phyloP scores from a whole-genome alignment of 2,888 invertebrate species.

The Synanthedon vespiformis region DNA sequence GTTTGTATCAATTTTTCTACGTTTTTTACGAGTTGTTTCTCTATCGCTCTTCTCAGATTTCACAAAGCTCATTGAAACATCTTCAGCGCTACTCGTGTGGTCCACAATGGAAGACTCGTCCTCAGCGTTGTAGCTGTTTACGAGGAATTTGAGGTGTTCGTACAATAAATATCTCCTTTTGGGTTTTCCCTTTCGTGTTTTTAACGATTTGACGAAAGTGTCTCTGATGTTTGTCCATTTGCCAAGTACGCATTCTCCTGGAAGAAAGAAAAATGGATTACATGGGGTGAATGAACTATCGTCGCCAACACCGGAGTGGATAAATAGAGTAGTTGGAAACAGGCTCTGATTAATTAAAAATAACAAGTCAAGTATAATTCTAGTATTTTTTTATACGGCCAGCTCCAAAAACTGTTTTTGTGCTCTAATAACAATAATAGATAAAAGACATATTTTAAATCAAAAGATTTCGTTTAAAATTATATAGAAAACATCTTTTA shows the following conservation, averaged over 20 bases:
- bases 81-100: neutral
- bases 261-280: constrained; percentile 3
- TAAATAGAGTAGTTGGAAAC: no score
- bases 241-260: constrained; percentile 42
- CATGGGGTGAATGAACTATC: no score
- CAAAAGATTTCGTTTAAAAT: no score
- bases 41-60: constrained; percentile 3
- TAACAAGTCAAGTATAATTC: no score
- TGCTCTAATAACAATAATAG: no score
- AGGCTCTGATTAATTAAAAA: no score
- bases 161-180: constrained; percentile 41
- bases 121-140: neutral
- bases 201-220: constrained; percentile 48
- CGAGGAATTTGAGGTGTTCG: constrained; percentile 41
- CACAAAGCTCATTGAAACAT: neutral
- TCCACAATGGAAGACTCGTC: neutral
- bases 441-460: no score
- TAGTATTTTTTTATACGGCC: no score
- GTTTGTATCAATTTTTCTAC: constrained; percentile 14
- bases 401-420: no score
- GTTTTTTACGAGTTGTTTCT: constrained; percentile 16
- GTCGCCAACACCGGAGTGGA: no score
- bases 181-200: constrained; percentile 32
- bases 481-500: no score
- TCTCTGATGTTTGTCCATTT: constrained; percentile 61